Evolutionary conservation across 2,888 invertebrate genomes (phyloP).

Genomic region (Eilema depressum): DNA sequence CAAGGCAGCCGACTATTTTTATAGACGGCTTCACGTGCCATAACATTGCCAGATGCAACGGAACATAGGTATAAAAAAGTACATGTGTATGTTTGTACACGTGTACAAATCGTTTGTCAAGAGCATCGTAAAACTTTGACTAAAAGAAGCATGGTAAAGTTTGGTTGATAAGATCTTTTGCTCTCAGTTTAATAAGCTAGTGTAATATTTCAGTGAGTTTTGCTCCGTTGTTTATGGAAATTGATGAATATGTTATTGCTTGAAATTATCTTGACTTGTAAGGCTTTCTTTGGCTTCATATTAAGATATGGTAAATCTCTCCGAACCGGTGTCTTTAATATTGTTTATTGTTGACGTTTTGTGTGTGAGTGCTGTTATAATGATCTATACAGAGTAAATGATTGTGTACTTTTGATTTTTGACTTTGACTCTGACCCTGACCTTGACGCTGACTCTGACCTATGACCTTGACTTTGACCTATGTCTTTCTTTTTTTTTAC

Average conservation of each 20-base stretch:
- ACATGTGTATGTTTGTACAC: conserved; percentile 11
- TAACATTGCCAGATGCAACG: conserved; percentile 57
- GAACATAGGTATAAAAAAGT: conserved; percentile 18
- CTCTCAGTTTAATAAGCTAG: background rate
- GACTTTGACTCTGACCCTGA: too few species aligned
- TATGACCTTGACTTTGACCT: too few species aligned
- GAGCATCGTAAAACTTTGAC: conserved; percentile 14
- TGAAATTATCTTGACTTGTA: conserved; percentile 3
- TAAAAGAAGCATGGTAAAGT: conserved; percentile 8
- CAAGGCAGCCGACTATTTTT: conserved; percentile 62
- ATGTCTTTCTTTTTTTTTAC: too few species aligned
- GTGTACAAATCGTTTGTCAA: conserved; percentile 7
- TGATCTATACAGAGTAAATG: too few species aligned
- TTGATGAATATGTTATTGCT: conserved; percentile 6
- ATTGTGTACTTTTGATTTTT: too few species aligned
- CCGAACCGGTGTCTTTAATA: too few species aligned
- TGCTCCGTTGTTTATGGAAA: conserved; percentile 5
- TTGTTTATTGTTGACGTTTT: too few species aligned
- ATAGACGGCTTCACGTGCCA: conserved; percentile 53
- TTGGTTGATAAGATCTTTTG: conserved; percentile 12
- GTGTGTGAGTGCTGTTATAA: too few species aligned
- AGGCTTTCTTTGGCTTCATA: background rate
- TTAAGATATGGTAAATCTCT: background rate
- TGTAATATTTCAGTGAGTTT: background rate
- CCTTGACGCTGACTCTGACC: too few species aligned